Base-by-base conservation (phyloP, 1,140 invertebrate species). In the Zaprionus tsacasi region DNA sequence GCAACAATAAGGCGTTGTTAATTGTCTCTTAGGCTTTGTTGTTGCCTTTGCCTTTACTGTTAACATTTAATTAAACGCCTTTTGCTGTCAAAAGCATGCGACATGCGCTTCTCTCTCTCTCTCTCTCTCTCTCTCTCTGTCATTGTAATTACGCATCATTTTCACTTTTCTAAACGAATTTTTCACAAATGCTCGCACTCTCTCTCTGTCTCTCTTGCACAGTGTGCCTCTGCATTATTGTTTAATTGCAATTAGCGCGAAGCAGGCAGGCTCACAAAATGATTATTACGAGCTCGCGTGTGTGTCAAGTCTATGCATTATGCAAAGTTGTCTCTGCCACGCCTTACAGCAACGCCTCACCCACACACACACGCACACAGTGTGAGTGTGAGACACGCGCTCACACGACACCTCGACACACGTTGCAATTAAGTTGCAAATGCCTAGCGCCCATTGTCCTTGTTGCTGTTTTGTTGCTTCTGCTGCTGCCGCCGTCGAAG, bases 61-160 rank as follows among this genome's bases (percentile, higher is more conserved):
- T 88, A 88, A 88, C 85, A 88, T 88, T 89, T 88, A 88, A 88
- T 88, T 88, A 89, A 88, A 89, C 73, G 83, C 80, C 77, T 89
- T 88, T 87, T 75, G 68, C 77, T 87, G 68, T 80, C 73, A 82
- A 78, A 80, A 75, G 78, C 70, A 21, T 21, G 54, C 75, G 68
- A 83, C 85, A 89, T 89, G 60, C 67, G 69, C 60, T 65, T 35
- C 63, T 4, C 33, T 35, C 33, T 35, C 30, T 33, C 30, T 5
- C 5, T 15, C 21, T 56, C 33, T 50, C 60, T 33, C 1, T 33
- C 30, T 33, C 30, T 35, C 63, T 4, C 33, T 35, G 4, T 35
- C 61, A 11, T 59, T 36, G 72, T 57, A 83, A 88, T 89, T 88
- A 83, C 85, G 67, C 79, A 85, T 68, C 85, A 81, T 79, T 88